These are phyloP conservation scores for Alectura lathami DNA, from an alignment of 2,113 vertebrate species.

Conservation along the genomic window DNA sequence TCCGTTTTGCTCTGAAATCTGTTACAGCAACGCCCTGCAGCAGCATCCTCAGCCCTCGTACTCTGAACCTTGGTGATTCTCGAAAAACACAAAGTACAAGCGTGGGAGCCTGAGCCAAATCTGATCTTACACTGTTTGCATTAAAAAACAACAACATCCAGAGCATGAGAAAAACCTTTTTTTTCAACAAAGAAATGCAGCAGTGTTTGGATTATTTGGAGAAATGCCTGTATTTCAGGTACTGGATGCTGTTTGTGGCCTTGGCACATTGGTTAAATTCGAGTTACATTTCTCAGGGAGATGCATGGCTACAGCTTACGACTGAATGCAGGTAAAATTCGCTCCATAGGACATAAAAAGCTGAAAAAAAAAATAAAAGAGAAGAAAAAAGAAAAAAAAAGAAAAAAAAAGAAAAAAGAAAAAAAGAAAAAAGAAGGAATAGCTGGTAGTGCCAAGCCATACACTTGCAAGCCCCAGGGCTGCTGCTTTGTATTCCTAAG, in stretches of 20 bases:
- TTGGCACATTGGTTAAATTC: neutral
- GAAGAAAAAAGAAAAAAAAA: too few species aligned
- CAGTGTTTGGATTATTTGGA: neutral
- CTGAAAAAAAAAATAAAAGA: neutral
- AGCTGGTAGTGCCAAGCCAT: neutral
- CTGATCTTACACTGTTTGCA: neutral
- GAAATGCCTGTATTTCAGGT: neutral
- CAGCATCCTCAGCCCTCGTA: accelerated
- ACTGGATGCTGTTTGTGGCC: neutral
- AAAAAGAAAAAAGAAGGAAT: neutral
- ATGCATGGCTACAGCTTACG: accelerated
- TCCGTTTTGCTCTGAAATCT: neutral
- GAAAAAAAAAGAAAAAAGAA: neutral
- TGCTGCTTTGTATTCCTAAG: neutral
- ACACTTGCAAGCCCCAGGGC: neutral
- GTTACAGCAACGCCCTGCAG: accelerated
- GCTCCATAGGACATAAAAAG: neutral
- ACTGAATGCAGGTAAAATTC: neutral
- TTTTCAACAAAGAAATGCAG: neutral
- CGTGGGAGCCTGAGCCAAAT: neutral
- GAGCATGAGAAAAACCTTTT: accelerated
- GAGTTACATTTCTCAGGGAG: neutral
- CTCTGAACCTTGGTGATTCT: neutral
- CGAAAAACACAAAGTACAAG: neutral
- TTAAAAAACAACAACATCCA: neutral